These are phyloP conservation scores for Drosophila falleni DNA, from an alignment of 2,888 invertebrate genomes.

Conservation along the genomic window DNA sequence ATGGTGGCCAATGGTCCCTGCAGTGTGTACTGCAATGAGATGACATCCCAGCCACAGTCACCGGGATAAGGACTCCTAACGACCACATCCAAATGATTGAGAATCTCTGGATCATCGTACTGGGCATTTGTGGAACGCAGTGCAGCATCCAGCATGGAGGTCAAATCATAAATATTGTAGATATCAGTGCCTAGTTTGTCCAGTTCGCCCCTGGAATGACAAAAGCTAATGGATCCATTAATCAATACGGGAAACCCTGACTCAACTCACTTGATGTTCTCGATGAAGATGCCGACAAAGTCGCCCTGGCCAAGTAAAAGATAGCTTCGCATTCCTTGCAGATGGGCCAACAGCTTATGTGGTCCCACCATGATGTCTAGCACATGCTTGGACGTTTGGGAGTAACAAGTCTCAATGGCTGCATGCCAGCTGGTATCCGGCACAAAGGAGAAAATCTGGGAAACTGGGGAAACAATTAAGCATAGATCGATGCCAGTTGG, in stretches of 20 bases:
- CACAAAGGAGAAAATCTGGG: constrained; percentile 87
- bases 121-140: constrained; percentile 97
- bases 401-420: constrained; percentile 93
- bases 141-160: constrained; percentile 93
- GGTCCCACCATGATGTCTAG: constrained; percentile 94
- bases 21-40: constrained; percentile 84
- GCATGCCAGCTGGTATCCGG: constrained; percentile 91
- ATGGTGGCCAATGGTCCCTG: constrained; percentile 85
- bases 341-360: constrained; percentile 95
- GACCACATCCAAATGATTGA: constrained; percentile 94
- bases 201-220: constrained; percentile 89
- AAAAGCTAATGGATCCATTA: not conserved
- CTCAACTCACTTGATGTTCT: constrained; percentile 90
- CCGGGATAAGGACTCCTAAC: constrained; percentile 86
- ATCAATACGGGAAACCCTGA: not conserved
- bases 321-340: constrained; percentile 95
- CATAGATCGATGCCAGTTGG: too few relatives aligned
- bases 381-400: constrained; percentile 94
- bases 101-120: constrained; percentile 95
- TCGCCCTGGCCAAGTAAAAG: constrained; percentile 98
- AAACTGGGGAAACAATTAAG: constrained; percentile 55
- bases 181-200: constrained; percentile 94
- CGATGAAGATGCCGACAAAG: constrained; percentile 97
- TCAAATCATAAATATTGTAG: constrained; percentile 95
- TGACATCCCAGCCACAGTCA: constrained; percentile 85